These are phyloP conservation scores for Haemorhous mexicanus DNA, from an alignment of 2,113 vertebrate species.

Conservation along the genomic window DNA sequence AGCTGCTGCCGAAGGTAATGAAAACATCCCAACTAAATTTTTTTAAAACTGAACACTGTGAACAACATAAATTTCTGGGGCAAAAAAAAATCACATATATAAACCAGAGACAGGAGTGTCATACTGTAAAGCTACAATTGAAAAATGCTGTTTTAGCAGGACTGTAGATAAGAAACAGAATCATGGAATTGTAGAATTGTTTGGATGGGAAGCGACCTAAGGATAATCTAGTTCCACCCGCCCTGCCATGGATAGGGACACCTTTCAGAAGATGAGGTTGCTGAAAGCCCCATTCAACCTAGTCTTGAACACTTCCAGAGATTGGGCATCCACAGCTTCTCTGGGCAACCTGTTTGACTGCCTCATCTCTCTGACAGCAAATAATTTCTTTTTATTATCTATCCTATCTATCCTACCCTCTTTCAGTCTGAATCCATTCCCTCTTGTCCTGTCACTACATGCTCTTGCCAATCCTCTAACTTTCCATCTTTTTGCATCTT, in stretches of 20 bases:
- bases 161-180: background rate
- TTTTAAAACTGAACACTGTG: background rate
- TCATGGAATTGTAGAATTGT: background rate
- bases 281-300: background rate
- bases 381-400: background rate
- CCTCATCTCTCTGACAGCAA: background rate
- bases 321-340: accelerated
- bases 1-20: background rate
- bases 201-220: background rate
- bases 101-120: background rate
- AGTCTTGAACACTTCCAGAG: background rate
- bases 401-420: background rate
- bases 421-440: background rate
- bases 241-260: too few relatives aligned
- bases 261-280: background rate
- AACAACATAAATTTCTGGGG: background rate
- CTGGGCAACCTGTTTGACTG: background rate
- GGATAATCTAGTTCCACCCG: background rate
- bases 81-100: background rate
- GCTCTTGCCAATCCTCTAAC: background rate
- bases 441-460: background rate
- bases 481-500: background rate
- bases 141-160: background rate
- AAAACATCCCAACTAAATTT: background rate
- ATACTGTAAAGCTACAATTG: background rate